phyloP scores from a whole-genome alignment of 2,797 vertebrate genomes.

The Tachyglossus aculeatus region DNA sequence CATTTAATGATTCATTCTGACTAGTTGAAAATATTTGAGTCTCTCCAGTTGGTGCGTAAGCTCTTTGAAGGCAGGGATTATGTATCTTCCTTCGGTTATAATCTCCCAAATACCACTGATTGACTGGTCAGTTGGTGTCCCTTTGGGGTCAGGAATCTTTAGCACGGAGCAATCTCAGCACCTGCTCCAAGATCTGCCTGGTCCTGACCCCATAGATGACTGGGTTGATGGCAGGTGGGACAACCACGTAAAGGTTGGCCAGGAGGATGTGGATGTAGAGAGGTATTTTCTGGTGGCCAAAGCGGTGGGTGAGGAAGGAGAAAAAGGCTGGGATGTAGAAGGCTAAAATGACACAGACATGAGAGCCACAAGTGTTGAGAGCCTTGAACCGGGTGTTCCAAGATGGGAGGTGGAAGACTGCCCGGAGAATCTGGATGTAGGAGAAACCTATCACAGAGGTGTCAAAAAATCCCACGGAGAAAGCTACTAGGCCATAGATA shows the following conservation, averaged over 20 bases:
- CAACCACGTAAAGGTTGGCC: slow-evolving; percentile 57
- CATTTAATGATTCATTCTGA: no score
- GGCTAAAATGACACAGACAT: slow-evolving; percentile 54
- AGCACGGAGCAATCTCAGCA: slow-evolving; percentile 51
- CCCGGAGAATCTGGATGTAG: slow-evolving; percentile 41
- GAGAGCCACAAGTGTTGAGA: slow-evolving; percentile 55
- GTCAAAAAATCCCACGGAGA: slow-evolving; percentile 54
- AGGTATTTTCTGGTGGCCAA: slow-evolving; percentile 37
- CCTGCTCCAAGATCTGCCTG: slow-evolving; percentile 61
- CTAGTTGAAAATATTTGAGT: no score
- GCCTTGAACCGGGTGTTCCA: slow-evolving; percentile 46
- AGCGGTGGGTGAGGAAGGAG: slow-evolving; percentile 39
- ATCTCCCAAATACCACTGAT: no score
- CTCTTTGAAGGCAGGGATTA: no score
- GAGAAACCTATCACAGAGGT: slow-evolving; percentile 55
- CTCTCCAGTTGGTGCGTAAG: no score
- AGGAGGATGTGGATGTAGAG: slow-evolving; percentile 52
- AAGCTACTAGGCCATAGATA: slow-evolving; percentile 50
- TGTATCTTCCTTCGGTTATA: no score
- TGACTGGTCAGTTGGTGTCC: no score
- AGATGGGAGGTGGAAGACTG: slow-evolving; percentile 46
- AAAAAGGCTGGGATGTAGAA: slow-evolving; percentile 55
- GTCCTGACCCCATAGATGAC: slow-evolving; percentile 69
- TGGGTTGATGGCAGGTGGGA: slow-evolving; percentile 67
- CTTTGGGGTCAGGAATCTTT: neutral